Conservation (phyloP, 2,113 vertebrate species). For the Dipodomys stephensi region DNA sequence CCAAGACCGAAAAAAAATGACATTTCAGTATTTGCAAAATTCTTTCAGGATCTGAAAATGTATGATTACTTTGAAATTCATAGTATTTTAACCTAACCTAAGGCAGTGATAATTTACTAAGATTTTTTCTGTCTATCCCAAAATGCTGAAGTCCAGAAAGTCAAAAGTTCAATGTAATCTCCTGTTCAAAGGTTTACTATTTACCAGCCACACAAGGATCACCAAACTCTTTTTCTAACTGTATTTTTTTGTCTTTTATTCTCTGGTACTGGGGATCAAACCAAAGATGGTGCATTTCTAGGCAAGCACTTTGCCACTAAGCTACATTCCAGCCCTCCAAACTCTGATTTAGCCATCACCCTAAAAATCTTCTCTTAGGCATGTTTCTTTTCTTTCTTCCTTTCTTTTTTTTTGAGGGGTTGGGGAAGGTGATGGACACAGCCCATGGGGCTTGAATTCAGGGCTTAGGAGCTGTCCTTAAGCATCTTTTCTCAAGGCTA, state of each 20-base stretch:
- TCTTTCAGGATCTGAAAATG: not conserved
- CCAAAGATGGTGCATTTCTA: no score
- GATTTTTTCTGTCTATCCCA: not conserved
- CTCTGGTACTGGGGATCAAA: no score
- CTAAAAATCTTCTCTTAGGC: not conserved
- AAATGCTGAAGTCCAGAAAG: not conserved
- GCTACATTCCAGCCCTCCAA: no score
- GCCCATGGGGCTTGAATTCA: no score
- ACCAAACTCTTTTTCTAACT: not conserved
- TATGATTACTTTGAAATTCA: conserved; percentile 32
- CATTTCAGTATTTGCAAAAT: conserved; percentile 40
- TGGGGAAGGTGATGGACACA: no score
- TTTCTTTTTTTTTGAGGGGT: no score
- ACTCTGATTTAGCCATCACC: not conserved
- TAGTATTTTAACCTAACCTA: conserved; percentile 10
- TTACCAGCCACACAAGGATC: not conserved
- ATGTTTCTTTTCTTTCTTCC: not conserved
- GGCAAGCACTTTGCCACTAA: no score
- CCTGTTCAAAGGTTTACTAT: not conserved
- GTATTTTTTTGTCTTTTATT: no score
- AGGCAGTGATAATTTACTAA: not conserved
- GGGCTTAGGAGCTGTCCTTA: no score
- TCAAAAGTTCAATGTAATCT: not conserved
- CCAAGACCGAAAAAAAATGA: not conserved
- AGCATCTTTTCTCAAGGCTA: no score